Evolutionary conservation across 2,113 vertebrate genomes (phyloP).

Genomic region (Proterorhinus semilunaris): DNA sequence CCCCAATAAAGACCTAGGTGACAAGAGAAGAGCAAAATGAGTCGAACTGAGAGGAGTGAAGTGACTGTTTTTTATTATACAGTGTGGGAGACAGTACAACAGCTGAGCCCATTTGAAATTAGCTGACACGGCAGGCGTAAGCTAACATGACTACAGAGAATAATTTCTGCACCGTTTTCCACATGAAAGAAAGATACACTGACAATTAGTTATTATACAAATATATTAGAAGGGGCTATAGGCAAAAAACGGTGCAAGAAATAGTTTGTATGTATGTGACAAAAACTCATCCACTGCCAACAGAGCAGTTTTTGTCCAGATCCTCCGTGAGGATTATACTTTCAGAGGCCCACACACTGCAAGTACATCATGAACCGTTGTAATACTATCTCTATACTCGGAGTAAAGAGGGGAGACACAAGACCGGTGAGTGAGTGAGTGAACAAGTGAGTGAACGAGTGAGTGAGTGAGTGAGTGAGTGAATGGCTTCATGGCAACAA

Average conservation of each 20-base stretch:
- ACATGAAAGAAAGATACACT: constrained; percentile 52
- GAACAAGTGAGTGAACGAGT: constrained; percentile 29
- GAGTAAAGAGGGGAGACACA: not conserved
- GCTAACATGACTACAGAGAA: constrained; percentile 14
- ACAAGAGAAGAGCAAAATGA: constrained; percentile 48
- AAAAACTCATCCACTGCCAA: constrained; percentile 37
- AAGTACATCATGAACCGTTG: constrained; percentile 65
- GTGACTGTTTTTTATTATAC: constrained; percentile 53
- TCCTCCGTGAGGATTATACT: constrained; percentile 49
- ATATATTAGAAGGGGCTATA: constrained; percentile 46
- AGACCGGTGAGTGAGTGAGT: constrained; percentile 21
- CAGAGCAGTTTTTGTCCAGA: constrained; percentile 33
- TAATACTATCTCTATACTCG: constrained; percentile 69
- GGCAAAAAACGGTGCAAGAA: constrained; percentile 48
- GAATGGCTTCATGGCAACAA: constrained; percentile 66
- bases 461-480: constrained; percentile 39
- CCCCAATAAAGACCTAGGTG: constrained; percentile 67
- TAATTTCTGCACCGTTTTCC: constrained; percentile 32
- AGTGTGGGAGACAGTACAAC: constrained; percentile 49
- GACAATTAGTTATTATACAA: constrained; percentile 66
- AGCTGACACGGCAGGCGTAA: too few relatives aligned
- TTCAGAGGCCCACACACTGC: constrained; percentile 55
- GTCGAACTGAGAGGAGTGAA: constrained; percentile 40
- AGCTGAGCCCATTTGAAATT: constrained; percentile 52
- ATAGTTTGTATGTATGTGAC: constrained; percentile 43